Conservation (phyloP, 2,113 vertebrate species). For the Passer montanus region DNA sequence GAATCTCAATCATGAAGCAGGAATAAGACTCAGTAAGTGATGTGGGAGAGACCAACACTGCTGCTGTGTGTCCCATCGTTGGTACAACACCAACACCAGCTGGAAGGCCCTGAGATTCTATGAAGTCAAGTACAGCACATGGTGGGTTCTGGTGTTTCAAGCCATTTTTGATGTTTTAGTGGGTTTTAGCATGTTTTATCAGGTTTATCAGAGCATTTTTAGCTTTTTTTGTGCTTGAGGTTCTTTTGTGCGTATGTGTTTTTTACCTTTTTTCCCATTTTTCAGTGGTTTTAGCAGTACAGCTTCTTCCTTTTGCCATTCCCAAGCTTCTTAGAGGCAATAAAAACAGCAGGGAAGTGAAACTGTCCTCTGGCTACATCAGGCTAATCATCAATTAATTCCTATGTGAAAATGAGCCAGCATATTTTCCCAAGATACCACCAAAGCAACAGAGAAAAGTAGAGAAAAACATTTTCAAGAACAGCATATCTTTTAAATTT, state of each 20-base stretch:
- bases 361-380: neutral
- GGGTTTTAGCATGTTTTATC: neutral
- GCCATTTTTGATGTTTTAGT: neutral
- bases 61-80: neutral
- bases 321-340: neutral
- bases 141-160: neutral
- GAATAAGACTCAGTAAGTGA: rapidly evolving
- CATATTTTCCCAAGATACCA: neutral
- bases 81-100: neutral
- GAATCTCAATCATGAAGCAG: neutral
- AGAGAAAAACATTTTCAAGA: neutral
- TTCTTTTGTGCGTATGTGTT: rapidly evolving
- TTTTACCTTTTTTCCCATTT: neutral
- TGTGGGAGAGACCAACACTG: neutral
- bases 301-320: neutral
- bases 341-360: neutral
- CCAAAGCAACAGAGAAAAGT: neutral
- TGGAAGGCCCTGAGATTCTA: neutral
- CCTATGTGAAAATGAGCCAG: neutral
- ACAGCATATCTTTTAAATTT: neutral
- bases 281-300: neutral
- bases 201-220: neutral
- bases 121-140: neutral
- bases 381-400: neutral
- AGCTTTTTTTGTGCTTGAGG: neutral